These are phyloP conservation scores for Trichopria drosophilae DNA, from an alignment of 2,888 invertebrate species.

Conservation along the genomic window DNA sequence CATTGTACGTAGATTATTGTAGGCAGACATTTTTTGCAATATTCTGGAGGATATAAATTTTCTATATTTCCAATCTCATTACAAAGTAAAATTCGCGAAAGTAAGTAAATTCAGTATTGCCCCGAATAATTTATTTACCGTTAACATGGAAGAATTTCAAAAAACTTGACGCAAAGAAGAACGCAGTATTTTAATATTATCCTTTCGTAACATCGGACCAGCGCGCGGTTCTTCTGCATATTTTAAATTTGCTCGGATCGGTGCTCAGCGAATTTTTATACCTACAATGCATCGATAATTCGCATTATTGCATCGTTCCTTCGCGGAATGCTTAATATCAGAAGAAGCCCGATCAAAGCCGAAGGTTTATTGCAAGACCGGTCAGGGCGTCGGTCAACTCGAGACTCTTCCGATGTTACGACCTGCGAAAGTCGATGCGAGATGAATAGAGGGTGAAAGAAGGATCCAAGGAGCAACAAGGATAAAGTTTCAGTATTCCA, in stretches of 20 bases:
- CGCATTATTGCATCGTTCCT: constrained; percentile 50
- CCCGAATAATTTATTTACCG: too few species aligned
- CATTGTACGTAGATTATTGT: too few species aligned
- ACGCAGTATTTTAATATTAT: too few species aligned
- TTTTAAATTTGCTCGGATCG: constrained; percentile 43
- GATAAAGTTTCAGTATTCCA: too few species aligned
- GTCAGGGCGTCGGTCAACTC: constrained; percentile 45
- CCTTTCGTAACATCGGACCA: too few species aligned
- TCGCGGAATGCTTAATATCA: constrained; percentile 56
- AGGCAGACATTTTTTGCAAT: too few species aligned
- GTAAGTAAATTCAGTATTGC: too few species aligned
- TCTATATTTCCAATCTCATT: not conserved
- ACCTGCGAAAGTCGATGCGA: too few species aligned
- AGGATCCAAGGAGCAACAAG: not conserved
- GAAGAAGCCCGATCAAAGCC: constrained; percentile 45
- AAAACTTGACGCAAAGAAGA: too few species aligned
- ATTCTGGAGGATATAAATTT: not conserved
- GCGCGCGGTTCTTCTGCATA: constrained; percentile 36
- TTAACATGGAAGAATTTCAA: too few species aligned
- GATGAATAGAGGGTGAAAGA: not conserved
- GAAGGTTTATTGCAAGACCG: constrained; percentile 43
- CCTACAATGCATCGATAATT: constrained; percentile 50
- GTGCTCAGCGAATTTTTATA: constrained; percentile 43
- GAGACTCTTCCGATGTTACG: constrained; percentile 44
- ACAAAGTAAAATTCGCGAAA: too few species aligned